These are phyloP conservation scores for Clanis bilineata DNA, from an alignment of 2,888 invertebrate species.

Conservation along the genomic window DNA sequence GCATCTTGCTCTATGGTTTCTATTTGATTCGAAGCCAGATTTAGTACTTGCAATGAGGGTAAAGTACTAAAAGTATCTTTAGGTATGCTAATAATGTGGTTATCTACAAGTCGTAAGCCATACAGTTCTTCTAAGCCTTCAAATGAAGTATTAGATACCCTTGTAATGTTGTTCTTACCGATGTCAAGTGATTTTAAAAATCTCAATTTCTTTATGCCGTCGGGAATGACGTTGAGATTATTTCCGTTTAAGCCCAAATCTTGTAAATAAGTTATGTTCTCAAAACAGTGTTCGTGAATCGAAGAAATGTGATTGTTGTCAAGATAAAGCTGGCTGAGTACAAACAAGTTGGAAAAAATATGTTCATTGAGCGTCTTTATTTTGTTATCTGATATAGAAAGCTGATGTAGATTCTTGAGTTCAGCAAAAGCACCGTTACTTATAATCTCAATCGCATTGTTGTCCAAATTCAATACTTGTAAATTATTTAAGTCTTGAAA, in stretches of 20 bases:
- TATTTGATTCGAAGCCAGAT: slow-evolving; percentile 90
- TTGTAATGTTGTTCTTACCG: slow-evolving; percentile 89
- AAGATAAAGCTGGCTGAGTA: slow-evolving; percentile 87
- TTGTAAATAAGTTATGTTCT: slow-evolving; percentile 89
- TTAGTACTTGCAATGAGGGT: slow-evolving; percentile 88
- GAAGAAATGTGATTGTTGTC: slow-evolving; percentile 87
- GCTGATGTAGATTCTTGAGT: slow-evolving; percentile 88
- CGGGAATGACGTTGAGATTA: slow-evolving; percentile 84
- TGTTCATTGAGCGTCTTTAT: slow-evolving; percentile 85
- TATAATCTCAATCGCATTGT: slow-evolving; percentile 87
- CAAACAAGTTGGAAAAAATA: slow-evolving; percentile 87
- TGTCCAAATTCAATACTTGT: slow-evolving; percentile 88
- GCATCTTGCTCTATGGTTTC: slow-evolving; percentile 89
- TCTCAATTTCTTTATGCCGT: slow-evolving; percentile 84
- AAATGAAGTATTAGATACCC: slow-evolving; percentile 87
- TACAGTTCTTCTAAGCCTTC: slow-evolving; percentile 88
- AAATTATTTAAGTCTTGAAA: slow-evolving; percentile 89
- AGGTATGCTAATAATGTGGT: slow-evolving; percentile 87
- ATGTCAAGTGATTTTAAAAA: slow-evolving; percentile 90
- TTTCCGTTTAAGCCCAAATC: slow-evolving; percentile 90
- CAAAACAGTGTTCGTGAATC: slow-evolving; percentile 87
- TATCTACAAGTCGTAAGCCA: slow-evolving; percentile 90
- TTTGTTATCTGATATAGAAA: slow-evolving; percentile 88
- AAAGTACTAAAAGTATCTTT: slow-evolving; percentile 88
- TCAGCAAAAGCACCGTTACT: slow-evolving; percentile 88